Evolutionary conservation across 2,797 vertebrate genomes (phyloP), one percentile per base, ranked within the genome.

Genomic region (Mallotus villosus): DNA sequence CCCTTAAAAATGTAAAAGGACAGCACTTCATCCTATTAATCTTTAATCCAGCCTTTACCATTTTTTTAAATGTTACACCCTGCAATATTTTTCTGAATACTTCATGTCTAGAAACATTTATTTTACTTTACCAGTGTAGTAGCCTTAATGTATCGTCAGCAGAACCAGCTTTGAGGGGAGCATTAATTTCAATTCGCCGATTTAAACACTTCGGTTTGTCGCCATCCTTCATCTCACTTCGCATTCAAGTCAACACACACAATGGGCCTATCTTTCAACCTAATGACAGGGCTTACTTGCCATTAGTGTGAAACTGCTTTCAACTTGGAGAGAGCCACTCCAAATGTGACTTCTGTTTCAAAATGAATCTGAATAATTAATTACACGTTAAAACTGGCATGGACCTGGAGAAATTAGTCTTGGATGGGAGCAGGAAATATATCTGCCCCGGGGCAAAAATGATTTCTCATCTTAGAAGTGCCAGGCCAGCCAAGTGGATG

Each of bases 101-200:
- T 95, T 94, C 92, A 92, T 93, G 91, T 94, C 79, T 89, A 94
- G 95, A 95, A 95, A 94, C 93, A 95, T 96, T 94, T 94, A 94
- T 95, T 93, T 93, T 90, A 93, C 94, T 93, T 94, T 93, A 88
- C 93, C 89, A 90, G 94, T 92, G 92, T 94, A 95, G 93, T 95
- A 90, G 91, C 91, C 88, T 93, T 94, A 96, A 95, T 95, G 93
- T 95, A 95, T 94, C 91, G 95, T 95, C 95, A 95, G 95, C 94
- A 92, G 88, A 92, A 92, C 89, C 82, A 84, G 92, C 94, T 93
- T 93, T 91, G 94, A 96, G 94, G 93, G 94, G 94, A 93, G 94
- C 95, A 97, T 97, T 97, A 94, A 96, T 98, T 97, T 97, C 95
- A 96, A 97, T 96, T 95, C 93, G 90, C 91, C 92, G 92, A 95